A percentile compares a stretch with the other conserved stretches of the same genome.
Evolutionary conservation across 2,797 vertebrate genomes (phyloP).

Genomic region (Rhabdophis nuchalis): DNA sequence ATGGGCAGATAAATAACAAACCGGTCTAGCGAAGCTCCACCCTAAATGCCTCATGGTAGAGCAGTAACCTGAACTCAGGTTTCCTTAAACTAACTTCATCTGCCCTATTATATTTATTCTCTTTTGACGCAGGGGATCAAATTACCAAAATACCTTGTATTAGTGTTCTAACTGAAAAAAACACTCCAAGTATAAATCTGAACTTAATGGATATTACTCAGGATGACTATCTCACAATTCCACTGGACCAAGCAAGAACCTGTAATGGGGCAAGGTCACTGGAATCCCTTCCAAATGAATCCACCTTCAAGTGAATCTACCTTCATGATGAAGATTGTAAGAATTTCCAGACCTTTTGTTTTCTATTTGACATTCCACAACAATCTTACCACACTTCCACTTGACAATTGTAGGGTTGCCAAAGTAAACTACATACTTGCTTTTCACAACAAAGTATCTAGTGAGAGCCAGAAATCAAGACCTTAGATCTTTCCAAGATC

Average conservation of each 20-base stretch:
- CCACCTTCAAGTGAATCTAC: not conserved
- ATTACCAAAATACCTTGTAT: not conserved
- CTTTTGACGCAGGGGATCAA: not conserved
- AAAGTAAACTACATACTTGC: not conserved
- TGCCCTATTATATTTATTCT: not conserved
- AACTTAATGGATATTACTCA: not conserved
- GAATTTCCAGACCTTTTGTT: not conserved
- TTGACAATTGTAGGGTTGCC: not conserved
- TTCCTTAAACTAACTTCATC: not conserved
- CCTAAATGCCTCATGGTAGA: not conserved
- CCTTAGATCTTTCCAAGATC: not conserved
- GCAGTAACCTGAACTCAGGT: not conserved
- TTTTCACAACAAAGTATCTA: not conserved
- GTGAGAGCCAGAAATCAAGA: not conserved
- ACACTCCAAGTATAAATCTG: not conserved
- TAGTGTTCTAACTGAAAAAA: not conserved
- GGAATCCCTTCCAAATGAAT: not conserved
- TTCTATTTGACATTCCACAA: not conserved
- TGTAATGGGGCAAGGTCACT: not conserved
- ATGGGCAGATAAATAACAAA: not conserved
- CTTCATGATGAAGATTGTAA: not conserved
- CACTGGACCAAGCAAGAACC: not conserved
- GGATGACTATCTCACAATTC: not conserved
- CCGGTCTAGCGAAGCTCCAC: not conserved
- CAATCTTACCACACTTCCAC: not conserved